Evolutionary conservation across 1,140 invertebrate species (phyloP), one percentile per base, ranked within the genome.

Genomic region (Epicauta chinensis): DNA sequence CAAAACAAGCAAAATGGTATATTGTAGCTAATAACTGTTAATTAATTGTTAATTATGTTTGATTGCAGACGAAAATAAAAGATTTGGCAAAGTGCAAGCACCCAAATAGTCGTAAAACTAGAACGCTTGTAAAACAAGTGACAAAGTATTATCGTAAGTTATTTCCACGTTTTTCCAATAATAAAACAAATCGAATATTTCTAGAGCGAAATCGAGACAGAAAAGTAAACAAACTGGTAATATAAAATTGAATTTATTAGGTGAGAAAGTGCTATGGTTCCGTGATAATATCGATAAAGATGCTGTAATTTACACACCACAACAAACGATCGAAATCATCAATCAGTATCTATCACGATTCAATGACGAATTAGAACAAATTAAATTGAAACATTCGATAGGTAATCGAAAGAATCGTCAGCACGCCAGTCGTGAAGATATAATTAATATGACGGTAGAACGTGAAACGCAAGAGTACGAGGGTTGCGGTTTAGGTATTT

Each of bases 321-420:
- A 79, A 65, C 72, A 81, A 56, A 73, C 76, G 16, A 65, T 77
- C 45, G 69, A 77, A 45, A 65, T 87, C 37, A 78, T 88, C 38
- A 65, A 77, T 56, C 70, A 70, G 65, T 85, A 78, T 73, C 7
- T 44, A 35, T 46, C 15, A 2, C 72, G 87, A 40, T 85, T 89
- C 71, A 79, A 88, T 61, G 83, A 86, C 53, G 87, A 91, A 73
- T 66, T 89, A 23, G 78, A 83, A 58, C 84, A 87, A 69, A 89
- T 91, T 60, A 64, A 70, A 14, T 70, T 88, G 2, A 89, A 88
- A 64, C 82, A 86, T 61, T 84, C 83, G 0, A 78, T 89, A 32
- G 82, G 84, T 11, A 73, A 76, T 23, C 75, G 81, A 56, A 86
- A 81, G 66, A 81, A 78, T 61, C 74, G 83, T 15, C 86, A 89